A percentile compares a stretch with the other conserved stretches of the same genome.
These are phyloP conservation scores for Athene cunicularia DNA, from an alignment of 2,113 vertebrate genomes.

Conservation along the genomic window DNA sequence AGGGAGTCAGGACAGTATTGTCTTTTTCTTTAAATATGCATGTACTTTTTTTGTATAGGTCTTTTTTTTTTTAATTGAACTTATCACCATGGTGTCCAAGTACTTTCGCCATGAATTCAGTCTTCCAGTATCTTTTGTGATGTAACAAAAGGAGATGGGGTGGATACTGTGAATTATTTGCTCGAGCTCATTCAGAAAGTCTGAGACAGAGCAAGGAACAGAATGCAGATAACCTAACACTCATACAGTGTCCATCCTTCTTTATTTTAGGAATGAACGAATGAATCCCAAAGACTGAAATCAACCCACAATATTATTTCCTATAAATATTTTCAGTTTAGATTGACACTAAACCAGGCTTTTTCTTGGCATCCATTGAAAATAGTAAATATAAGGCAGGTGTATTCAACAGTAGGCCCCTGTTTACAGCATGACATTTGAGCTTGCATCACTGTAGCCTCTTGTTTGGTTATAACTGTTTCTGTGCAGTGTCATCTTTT, in stretches of 20 bases:
- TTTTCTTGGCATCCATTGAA: neutral
- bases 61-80: neutral
- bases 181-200: neutral
- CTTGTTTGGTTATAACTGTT: neutral
- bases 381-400: neutral
- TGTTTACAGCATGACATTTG: neutral
- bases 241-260: neutral
- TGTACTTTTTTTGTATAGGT: neutral
- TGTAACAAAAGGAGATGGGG: neutral
- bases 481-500: neutral
- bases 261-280: neutral
- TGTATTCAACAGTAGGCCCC: neutral
- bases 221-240: neutral
- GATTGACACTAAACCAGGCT: neutral
- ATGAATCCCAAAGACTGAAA: neutral
- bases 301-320: neutral
- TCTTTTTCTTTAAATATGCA: neutral
- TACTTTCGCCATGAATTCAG: neutral
- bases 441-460: neutral
- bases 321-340: neutral
- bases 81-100: neutral
- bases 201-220: neutral
- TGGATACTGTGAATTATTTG: conserved; percentile 1
- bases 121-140: neutral
- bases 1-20: neutral